Conservation (phyloP, 2,888 invertebrate genomes). For the Ochropacha duplaris region DNA sequence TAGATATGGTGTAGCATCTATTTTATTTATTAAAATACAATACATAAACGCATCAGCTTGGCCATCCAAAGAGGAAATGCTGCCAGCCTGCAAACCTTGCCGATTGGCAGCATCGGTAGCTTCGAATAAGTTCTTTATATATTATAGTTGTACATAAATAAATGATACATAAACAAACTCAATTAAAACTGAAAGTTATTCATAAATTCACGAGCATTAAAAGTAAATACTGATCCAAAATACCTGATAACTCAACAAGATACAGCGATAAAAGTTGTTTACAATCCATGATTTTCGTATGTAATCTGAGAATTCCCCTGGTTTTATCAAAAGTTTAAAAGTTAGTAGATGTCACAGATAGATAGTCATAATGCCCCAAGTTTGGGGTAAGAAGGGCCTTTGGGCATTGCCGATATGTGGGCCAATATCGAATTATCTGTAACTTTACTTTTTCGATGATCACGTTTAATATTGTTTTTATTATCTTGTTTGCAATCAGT, state of each 20-base stretch:
- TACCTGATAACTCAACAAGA: background rate
- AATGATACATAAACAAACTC: too few species aligned
- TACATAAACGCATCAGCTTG: too few species aligned
- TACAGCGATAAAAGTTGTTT: background rate
- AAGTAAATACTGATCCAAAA: background rate
- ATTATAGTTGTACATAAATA: too few species aligned
- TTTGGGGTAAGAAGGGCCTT: constrained; percentile 19
- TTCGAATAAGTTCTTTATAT: too few species aligned
- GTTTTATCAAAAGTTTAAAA: constrained; percentile 24
- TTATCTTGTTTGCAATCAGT: background rate
- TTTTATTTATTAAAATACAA: too few species aligned
- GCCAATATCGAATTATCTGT: constrained; percentile 5
- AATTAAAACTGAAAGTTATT: too few species aligned
- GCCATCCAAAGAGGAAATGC: too few species aligned
- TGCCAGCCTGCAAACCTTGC: too few species aligned
- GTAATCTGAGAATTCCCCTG: constrained; percentile 1
- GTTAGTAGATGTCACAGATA: constrained; percentile 25
- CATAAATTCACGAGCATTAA: background rate
- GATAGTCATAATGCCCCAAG: constrained; percentile 32
- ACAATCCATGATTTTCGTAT: background rate
- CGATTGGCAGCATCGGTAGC: too few species aligned
- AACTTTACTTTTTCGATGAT: background rate
- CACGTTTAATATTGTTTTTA: background rate
- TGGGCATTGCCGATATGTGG: constrained; percentile 10
- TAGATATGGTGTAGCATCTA: too few species aligned